Conservation (phyloP, 2,113 vertebrate genomes). For the Microtus oregoni region DNA sequence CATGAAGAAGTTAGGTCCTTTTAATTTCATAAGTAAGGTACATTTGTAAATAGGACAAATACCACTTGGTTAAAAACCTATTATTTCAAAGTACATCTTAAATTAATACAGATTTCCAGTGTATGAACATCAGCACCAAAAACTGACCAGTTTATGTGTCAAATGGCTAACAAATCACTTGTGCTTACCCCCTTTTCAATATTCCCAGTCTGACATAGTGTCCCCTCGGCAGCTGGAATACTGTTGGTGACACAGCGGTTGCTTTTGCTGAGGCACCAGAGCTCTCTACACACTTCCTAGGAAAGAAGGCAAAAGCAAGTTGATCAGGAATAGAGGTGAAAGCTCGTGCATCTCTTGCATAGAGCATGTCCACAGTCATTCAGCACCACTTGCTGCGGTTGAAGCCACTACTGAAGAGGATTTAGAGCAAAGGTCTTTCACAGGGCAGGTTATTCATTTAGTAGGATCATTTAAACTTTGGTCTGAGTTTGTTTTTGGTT, state of each 20-base stretch:
- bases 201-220: conserved; percentile 96
- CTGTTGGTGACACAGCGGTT: conserved; percentile 99
- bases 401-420: background rate
- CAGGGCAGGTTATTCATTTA: background rate
- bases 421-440: background rate
- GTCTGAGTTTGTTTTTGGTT: conserved; percentile 57
- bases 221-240: conserved; percentile 98
- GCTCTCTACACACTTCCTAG: conserved; percentile 99
- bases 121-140: conserved; percentile 35
- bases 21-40: background rate
- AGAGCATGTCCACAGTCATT: background rate
- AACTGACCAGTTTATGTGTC: conserved; percentile 35
- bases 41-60: conserved; percentile 14
- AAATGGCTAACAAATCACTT: conserved; percentile 62
- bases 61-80: conserved; percentile 22
- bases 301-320: conserved; percentile 99
- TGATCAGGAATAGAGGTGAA: conserved; percentile 91
- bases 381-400: background rate
- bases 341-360: conserved; percentile 35
- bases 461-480: conserved; percentile 36
- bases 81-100: conserved; percentile 49
- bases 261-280: conserved; percentile 99
- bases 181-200: conserved; percentile 98
- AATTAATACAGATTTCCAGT: conserved; percentile 43
- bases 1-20: background rate